Evolutionary conservation across 92 coral and sea anemone species (phyloP), one percentile per base, ranked within the genome.

Genomic region (Porites rus): DNA sequence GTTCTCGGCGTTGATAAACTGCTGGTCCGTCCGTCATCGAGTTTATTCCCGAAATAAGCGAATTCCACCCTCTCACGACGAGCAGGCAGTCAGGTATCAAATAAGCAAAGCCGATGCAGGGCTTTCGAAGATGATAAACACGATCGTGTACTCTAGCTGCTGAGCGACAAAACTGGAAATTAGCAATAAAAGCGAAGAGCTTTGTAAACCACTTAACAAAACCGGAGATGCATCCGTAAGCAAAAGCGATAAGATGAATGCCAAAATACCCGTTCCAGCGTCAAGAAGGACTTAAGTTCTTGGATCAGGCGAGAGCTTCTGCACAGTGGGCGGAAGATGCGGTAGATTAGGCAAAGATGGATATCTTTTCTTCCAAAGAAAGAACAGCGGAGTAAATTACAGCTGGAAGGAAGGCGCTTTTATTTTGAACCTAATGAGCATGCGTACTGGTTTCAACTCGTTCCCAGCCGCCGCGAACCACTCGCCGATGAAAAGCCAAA

Each of bases 241-340:
- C 76, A 88, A 76, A 61, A 74, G 81, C 87, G 79, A 69, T 78
- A 53, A 78, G 80, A 62, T 69, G 70, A 70, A 51, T 59, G 64
- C 86, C 31, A 76, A 92, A 92, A 92, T 92, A 76, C 69, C 74
- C 74, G 46, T 69, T 84, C 86, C 72, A 80, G 66, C 73, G 90
- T 51, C 87, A 92, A 84, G 87, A 72, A 70, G 71, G 68, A 82
- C 78, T 90, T 59, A 66, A 90, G 81, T 78, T 72, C 77, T 64
- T 83, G 91, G 58, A 77, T 77, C 75, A 79, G 80, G 83, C 86
- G 74, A 76, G 89, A 84, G 67, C 72, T 77, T 52, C 76, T 63
- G 75, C 88, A 69, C 74, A 84, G 74, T 87, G 77, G 76, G 89
- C 92, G 92, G 89, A 92, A 89, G 98, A 94, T 94, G 95, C 53